phyloP scores from a whole-genome alignment of 2,113 vertebrate species.

The Ophthalmolycus amberensis region DNA sequence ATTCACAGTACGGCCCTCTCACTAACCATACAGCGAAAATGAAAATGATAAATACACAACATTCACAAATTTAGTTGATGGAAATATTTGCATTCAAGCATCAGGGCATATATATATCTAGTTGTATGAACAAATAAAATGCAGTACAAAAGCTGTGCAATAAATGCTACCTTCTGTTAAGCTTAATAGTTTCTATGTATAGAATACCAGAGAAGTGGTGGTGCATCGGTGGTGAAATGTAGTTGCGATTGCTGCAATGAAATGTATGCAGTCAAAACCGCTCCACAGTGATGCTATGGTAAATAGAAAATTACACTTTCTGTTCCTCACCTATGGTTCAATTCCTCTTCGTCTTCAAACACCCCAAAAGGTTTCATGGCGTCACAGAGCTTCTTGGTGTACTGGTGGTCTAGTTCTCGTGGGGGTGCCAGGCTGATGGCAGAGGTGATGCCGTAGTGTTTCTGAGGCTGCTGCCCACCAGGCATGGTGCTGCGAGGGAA shows the following conservation, averaged over 20 bases:
- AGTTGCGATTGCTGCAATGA: not conserved
- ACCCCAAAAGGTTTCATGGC: slow-evolving; percentile 96
- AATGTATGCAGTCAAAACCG: not conserved
- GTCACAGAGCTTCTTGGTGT: slow-evolving; percentile 92
- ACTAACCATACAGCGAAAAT: not conserved
- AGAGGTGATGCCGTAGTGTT: slow-evolving; percentile 94
- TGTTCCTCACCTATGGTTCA: slow-evolving; percentile 90
- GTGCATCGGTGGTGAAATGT: not conserved
- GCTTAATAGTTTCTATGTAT: no score
- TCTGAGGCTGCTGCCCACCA: slow-evolving; percentile 88
- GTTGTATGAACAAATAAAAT: not conserved
- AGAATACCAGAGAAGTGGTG: not conserved
- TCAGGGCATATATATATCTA: not conserved
- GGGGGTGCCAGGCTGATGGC: slow-evolving; percentile 94
- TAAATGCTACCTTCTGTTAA: not conserved
- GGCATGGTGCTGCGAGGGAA: slow-evolving; percentile 77
- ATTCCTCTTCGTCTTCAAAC: slow-evolving; percentile 95
- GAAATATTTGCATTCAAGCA: no score
- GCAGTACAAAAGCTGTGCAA: not conserved
- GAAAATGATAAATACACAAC: not conserved
- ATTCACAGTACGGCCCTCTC: not conserved
- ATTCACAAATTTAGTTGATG: not conserved
- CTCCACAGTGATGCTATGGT: no score
- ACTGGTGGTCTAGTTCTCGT: slow-evolving; percentile 88
- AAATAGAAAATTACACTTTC: not conserved